Conservation (phyloP, 2,888 invertebrate genomes). For the Drosophila niveifrons region DNA sequence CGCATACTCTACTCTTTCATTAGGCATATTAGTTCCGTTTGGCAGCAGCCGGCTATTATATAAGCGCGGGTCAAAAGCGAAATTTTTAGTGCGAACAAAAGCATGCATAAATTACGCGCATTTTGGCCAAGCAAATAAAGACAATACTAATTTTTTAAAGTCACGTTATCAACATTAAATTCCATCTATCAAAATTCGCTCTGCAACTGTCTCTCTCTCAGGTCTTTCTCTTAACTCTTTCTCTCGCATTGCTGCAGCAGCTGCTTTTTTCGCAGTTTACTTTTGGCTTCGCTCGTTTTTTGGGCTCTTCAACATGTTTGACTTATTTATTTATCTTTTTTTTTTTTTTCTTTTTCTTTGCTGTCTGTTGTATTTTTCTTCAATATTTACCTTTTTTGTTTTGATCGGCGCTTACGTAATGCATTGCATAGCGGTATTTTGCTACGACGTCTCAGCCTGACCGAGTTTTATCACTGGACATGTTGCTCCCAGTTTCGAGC, state of each 20-base stretch:
- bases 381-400: constrained; percentile 81
- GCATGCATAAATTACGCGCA: constrained; percentile 39
- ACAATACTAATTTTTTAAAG: constrained; percentile 23
- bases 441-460: constrained; percentile 18
- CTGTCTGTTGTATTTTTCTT: constrained; percentile 33
- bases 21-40: constrained; percentile 71
- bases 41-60: constrained; percentile 53
- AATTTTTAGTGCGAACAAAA: constrained; percentile 52
- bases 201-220: constrained; percentile 17
- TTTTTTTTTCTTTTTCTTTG: constrained; percentile 12
- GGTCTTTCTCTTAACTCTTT: constrained; percentile 6
- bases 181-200: constrained; percentile 5
- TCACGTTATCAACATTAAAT: constrained; percentile 43
- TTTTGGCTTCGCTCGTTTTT: constrained; percentile 21
- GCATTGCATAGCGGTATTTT: constrained; percentile 46
- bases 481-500: constrained; percentile 25
- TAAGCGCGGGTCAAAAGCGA: constrained; percentile 58
- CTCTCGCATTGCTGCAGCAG: not conserved
- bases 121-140: constrained; percentile 16
- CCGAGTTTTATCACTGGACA: constrained; percentile 38
- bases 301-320: constrained; percentile 57
- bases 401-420: constrained; percentile 75
- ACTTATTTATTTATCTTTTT: constrained; percentile 64
- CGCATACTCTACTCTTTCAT: constrained; percentile 31
- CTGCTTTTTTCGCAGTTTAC: constrained; percentile 39